Base-by-base conservation (phyloP, 2,797 vertebrate species). In the Catamblyrhynchus diadema region DNA sequence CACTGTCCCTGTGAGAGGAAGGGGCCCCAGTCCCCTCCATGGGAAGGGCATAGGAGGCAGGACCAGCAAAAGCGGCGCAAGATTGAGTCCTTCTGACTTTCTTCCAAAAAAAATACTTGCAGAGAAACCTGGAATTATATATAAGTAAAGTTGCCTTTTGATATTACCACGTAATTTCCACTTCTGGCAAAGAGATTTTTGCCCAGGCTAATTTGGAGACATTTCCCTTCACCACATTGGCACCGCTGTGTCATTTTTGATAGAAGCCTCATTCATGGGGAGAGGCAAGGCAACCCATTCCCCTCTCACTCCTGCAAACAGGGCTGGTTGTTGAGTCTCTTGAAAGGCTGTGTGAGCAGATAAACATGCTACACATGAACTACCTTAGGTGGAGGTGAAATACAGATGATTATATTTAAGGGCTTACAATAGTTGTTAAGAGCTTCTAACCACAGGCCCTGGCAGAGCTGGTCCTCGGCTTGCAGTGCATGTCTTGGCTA, bases 391-490 rank as follows among this genome's bases (percentile, higher is more conserved):
- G 94, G 95, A 97, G 97, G 95, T 95, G 97, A 98, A 97, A 97
- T 97, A 97, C 97, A 97, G 97, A 98, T 96, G 97, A 98, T 98
- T 97, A 97, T 96, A 84, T 97, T 98, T 98, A 98, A 98, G 97
- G 97, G 94, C 97, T 98, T 98, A 97, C 97, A 98, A 98, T 98
- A 98, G 97, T 98, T 83, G 98, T 98, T 98, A 98, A 98, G 97
- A 98, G 98, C 98, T 98, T 97, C 97, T 97, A 98, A 98, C 96
- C 96, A 94, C 97, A 98, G 94, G 92, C 91, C 60, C 94, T 97
- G 94, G 90, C 94, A 96, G 94, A 73, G 70, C 93, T 83, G 91
- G 80, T 66, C 94, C 96, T 93, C 92, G 0, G 69, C 78, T 87
- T 48, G 33, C 67, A 79, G 88, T 88, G 84, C 95, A 87, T 93